Percentiles rank a stretch among this genome's conserved stretches.
Evolutionary conservation across 1,140 invertebrate genomes (phyloP).

Genomic region (Drosophila aff.): DNA sequence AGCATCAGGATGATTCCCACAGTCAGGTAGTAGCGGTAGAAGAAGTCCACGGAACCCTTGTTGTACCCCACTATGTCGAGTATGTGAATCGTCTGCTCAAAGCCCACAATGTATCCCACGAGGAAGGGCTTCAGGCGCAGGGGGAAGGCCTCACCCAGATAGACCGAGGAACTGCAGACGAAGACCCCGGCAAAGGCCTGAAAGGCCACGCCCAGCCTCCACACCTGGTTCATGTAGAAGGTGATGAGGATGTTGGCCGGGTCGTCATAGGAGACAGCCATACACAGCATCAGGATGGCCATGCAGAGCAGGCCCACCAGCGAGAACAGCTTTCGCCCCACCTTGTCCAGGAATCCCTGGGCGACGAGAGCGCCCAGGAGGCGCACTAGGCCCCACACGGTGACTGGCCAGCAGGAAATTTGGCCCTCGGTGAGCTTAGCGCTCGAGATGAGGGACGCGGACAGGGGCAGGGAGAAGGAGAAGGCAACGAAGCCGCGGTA

Average conservation of each 20-base stretch:
- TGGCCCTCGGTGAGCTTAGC: slow-evolving; percentile 15
- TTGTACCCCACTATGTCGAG: slow-evolving; percentile 55
- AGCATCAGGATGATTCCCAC: slow-evolving; percentile 64
- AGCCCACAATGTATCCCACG: slow-evolving; percentile 48
- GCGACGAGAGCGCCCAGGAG: slow-evolving; percentile 48
- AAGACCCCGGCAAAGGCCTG: slow-evolving; percentile 67
- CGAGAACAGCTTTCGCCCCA: slow-evolving; percentile 60
- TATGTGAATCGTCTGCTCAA: slow-evolving; percentile 65
- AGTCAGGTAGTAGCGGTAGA: slow-evolving; percentile 55
- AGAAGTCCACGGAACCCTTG: neutral
- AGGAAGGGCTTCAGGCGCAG: slow-evolving; percentile 57
- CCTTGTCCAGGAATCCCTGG: slow-evolving; percentile 38
- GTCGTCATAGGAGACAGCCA: slow-evolving; percentile 57
- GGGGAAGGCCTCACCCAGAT: slow-evolving; percentile 71
- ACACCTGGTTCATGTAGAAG: slow-evolving; percentile 56
- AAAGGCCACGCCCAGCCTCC: slow-evolving; percentile 46
- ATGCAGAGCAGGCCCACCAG: slow-evolving; percentile 56
- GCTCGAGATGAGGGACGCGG: slow-evolving; percentile 45
- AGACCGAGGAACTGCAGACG: slow-evolving; percentile 42
- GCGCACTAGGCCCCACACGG: slow-evolving; percentile 52
- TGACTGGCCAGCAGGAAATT: slow-evolving; percentile 56
- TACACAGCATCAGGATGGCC: slow-evolving; percentile 60
- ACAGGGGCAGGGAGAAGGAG: slow-evolving; percentile 64
- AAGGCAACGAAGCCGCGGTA: slow-evolving; percentile 69
- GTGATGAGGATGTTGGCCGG: neutral